Evolutionary conservation across 2,888 invertebrate genomes (phyloP).

Genomic region (Dilophus febrilis): DNA sequence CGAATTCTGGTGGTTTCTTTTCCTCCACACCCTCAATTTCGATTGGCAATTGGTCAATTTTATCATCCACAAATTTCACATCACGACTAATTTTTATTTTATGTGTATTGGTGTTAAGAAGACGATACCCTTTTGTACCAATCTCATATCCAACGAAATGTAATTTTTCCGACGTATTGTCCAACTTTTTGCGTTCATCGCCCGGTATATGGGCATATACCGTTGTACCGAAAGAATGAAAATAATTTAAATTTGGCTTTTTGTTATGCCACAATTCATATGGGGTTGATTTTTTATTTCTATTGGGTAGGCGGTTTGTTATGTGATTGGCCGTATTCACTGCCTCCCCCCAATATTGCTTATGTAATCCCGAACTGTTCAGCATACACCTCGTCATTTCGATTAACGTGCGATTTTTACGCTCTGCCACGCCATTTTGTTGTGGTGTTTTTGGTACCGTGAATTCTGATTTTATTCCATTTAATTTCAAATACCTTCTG

Average conservation of each 20-base stretch:
- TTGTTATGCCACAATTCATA: slow-evolving; percentile 4
- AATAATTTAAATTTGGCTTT: slow-evolving; percentile 1
- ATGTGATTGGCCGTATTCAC: slow-evolving; percentile 9
- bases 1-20: not conserved
- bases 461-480: slow-evolving; percentile 17
- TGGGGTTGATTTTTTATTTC: slow-evolving; percentile 5
- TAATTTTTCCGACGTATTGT: not conserved
- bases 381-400: slow-evolving; percentile 16
- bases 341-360: slow-evolving; percentile 20
- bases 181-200: not conserved
- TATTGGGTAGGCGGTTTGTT: not conserved
- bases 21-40: not conserved
- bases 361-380: slow-evolving; percentile 12
- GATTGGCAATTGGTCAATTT: not conserved
- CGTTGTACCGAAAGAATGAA: slow-evolving; percentile 2
- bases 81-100: slow-evolving; percentile 9
- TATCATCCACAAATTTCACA: slow-evolving; percentile 1
- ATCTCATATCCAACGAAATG: slow-evolving; percentile 2
- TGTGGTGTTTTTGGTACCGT: slow-evolving; percentile 18
- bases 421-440: slow-evolving; percentile 20
- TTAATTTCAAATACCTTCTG: slow-evolving; percentile 9
- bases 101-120: slow-evolving; percentile 6
- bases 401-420: slow-evolving; percentile 13
- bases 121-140: slow-evolving; percentile 11
- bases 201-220: not conserved